Evolutionary conservation across 2,888 invertebrate species (phyloP), one percentile per base, ranked within the genome.

Genomic region (Dynastes hyllus): DNA sequence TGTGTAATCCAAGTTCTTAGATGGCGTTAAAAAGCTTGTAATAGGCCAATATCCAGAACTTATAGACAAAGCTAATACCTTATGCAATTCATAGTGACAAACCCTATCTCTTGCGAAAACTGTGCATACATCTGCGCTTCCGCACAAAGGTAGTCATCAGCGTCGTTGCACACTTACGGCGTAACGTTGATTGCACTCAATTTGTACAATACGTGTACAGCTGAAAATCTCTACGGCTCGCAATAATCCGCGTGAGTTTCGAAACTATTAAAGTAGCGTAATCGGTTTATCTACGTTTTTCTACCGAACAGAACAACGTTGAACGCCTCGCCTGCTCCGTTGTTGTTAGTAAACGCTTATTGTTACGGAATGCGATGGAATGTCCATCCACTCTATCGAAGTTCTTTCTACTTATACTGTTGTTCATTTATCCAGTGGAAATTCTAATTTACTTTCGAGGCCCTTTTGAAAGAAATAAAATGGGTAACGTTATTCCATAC

Each of bases 251-350:
- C 11, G 29, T 27, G 53, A 32, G 37, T 70, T 70, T 70, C 70
- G 53, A 29, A 70, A 70, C 32, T 70, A 70, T 53, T 55, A 70
- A 55, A 66, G 40, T 70, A 55, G 29, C 70, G n/a, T 70, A 70
- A 70, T 70, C 70, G 70, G 55, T 70, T 70, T 70, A 70, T 22
- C 22, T n/a, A n/a, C 53, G 70, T 70, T 70, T 55, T 55, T 70
- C 29, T 63, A 63, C 5, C 69, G 50, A 69, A 27, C 22, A n/a
- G 16, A 16, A 50, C 29, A 55, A 29, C 51, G 53, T 32, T 27
- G 29, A 51, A n/a, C 65, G 37, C n/a, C n/a, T 8, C 11, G 16
- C 37, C 40, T 6, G 40, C 9, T 27, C 40, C 66, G 13, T 66
- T 66, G 66, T 37, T 66, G 32, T 66, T 66, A 66, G 66, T 66